Base-by-base conservation (phyloP, 1,140 invertebrate genomes). In the Aradophagus sp. region DNA sequence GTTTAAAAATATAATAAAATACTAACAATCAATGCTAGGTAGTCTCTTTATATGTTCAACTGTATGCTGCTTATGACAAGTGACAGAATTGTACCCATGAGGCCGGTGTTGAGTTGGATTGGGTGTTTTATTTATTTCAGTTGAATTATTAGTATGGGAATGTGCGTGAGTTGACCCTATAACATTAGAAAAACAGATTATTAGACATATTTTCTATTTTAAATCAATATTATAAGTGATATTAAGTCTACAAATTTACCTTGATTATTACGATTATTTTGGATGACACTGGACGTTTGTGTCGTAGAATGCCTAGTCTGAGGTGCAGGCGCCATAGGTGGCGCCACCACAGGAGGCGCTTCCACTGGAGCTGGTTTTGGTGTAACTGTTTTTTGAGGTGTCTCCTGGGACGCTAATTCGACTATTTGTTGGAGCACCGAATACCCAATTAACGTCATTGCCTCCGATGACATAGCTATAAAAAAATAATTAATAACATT, bases 31-130 rank as follows among this genome's bases (percentile, higher is more conserved):
- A 69, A 80, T 83, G 39, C 81, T 85, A 6, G 86, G 78, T 15
- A 87, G 77, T 68, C 85, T 71, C 71, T 87, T 87, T 70, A 87
- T 87, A 35, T 86, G 81, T 61, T 87, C 86, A 14, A 82, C 80
- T 44, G 84, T 80, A 15, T 52, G 83, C 38, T 83, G 84, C 56
- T 86, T 86, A 59, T 82, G 82, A 77, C 84, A 86, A 31, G 80
- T 65, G 42, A 79, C 73, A 44, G 80, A 72, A 38, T 74, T 82
- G 41, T 83, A 81, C 15, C 45, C 67, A 52, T 83, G 80, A 70
- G 59, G 44, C 72, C 78, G 76, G 56, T 83, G n/a, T n/a, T n/a
- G 76, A 52, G 62, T 52, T 13, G 73, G 38, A 52, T 44, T 74
- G 38, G 75, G 48, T 16, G 56, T 74, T 77, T 84, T 85, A 26